Base-by-base conservation (phyloP, 2,113 vertebrate genomes). In the Leucosticte australis region DNA sequence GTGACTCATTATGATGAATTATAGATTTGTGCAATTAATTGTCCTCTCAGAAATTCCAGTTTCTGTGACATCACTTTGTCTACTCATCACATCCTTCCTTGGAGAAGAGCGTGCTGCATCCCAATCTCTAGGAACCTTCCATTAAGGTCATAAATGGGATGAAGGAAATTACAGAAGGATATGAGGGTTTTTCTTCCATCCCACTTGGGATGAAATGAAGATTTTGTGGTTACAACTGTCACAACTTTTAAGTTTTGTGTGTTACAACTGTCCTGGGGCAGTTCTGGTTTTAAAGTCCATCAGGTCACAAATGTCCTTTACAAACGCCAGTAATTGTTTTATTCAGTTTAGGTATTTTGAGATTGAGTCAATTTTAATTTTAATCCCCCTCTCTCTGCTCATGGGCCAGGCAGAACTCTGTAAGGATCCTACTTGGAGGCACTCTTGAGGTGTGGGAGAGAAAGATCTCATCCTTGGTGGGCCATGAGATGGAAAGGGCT, bases 1-100 rank as follows among this genome's bases (percentile, higher is more conserved):
- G 7, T 63, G 87, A 96, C 75, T 94, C 59, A 86, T 46, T 90
- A n/a, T 42, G 64, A 81, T 83, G n/a, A 89, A 74, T 92, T 82
- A 76, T 20, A 79, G 70, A 88, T 91, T 70, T 33, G 59, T 65
- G 60, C 62, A 57, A 95, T 74, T 77, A 91, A 95, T 89, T 81
- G 64, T 55, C 63, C 50, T 69, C 70, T 86, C 83, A 83, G 53
- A 88, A 77, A 80, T 75, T 85, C 28, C 27, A 0, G 3, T 44
- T 88, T 69, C 53, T 77, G 19, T 80, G 83, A 17, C 63, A n/a
- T 80, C 73, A 47, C 33, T 68, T 68, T 28, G 28, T 56, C 57
- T 80, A 6, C 46, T 76, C 41, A 41, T 64, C 67, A 22, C 41
- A 50, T 76, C 49, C 57, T 80, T 69, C 44, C 83, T 52, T 22